These are phyloP conservation scores for Drosophila fulvimacula DNA, from an alignment of 2,888 invertebrate genomes.

Conservation along the genomic window DNA sequence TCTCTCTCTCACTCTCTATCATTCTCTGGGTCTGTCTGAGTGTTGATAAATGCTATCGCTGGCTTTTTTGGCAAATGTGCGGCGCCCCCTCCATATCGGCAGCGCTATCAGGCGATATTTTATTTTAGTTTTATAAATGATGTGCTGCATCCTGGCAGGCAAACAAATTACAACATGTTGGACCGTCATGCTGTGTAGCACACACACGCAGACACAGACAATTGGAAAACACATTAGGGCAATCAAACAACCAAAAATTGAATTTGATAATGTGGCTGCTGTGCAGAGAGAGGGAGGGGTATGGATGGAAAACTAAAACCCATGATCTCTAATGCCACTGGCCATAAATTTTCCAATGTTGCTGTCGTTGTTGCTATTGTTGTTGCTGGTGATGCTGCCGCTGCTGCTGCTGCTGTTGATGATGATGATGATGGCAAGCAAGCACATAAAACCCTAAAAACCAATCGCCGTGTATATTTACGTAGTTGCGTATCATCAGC, in stretches of 20 bases:
- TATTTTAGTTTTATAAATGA: slow-evolving; percentile 69
- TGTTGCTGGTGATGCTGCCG: slow-evolving; percentile 12
- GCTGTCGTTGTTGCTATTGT: slow-evolving; percentile 30
- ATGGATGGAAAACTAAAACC: slow-evolving; percentile 59
- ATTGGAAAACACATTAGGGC: slow-evolving; percentile 78
- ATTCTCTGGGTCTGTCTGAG: slow-evolving; percentile 10
- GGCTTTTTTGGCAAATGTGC: slow-evolving; percentile 65
- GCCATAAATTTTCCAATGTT: slow-evolving; percentile 74
- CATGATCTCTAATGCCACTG: slow-evolving; percentile 74
- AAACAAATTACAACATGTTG: slow-evolving; percentile 77
- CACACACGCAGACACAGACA: slow-evolving; percentile 53
- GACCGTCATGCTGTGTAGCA: slow-evolving; percentile 50
- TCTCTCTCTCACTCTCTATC: not conserved
- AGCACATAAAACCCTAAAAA: slow-evolving; percentile 67
- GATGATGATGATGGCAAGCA: slow-evolving; percentile 42
- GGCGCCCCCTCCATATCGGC: slow-evolving; percentile 51
- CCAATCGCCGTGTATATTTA: slow-evolving; percentile 56
- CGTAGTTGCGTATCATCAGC: slow-evolving; percentile 60
- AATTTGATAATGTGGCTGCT: slow-evolving; percentile 70
- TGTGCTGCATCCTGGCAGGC: slow-evolving; percentile 62
- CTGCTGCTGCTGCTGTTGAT: slow-evolving; percentile 18
- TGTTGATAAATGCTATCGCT: slow-evolving; percentile 66
- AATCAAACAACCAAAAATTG: slow-evolving; percentile 78
- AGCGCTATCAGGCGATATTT: slow-evolving; percentile 35
- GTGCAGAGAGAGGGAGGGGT: too few species aligned